A percentile compares a stretch with the other conserved stretches of the same genome.
Evolutionary conservation across 2,113 vertebrate species (phyloP).

Genomic region (Shinisaurus crocodilurus): DNA sequence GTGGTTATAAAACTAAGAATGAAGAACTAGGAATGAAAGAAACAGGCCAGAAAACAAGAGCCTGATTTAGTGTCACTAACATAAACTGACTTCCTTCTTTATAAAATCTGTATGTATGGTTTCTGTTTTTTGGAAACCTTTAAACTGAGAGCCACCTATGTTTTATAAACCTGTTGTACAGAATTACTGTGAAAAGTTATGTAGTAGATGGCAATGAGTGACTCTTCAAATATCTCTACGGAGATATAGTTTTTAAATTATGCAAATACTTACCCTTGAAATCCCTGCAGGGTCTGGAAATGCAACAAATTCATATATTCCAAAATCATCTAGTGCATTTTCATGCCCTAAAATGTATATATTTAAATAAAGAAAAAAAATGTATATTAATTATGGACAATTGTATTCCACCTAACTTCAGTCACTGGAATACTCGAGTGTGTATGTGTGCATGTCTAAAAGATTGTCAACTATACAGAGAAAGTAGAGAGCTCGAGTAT

Average conservation of each 20-base stretch:
- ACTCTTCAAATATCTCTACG: accelerated
- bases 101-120: not conserved
- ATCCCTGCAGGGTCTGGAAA: conserved; percentile 85
- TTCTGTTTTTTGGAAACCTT: not conserved
- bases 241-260: conserved; percentile 37
- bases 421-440: not conserved
- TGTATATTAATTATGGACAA: not conserved
- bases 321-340: conserved; percentile 93
- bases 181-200: not conserved
- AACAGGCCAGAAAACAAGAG: not conserved
- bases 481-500: not conserved
- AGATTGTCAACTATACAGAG: not conserved
- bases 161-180: not conserved
- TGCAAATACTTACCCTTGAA: conserved; percentile 81
- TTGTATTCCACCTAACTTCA: not conserved
- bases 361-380: conserved; percentile 22
- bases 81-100: not conserved
- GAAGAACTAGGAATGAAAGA: conserved; percentile 4
- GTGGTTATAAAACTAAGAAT: conserved; percentile 9
- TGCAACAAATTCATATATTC: conserved; percentile 95
- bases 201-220: not conserved
- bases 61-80: not conserved
- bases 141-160: not conserved
- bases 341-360: conserved; percentile 86
- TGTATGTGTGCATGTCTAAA: not conserved